Evolutionary conservation across 2,113 vertebrate species (phyloP), one percentile per base, ranked within the genome.

Genomic region (Galbula dea): DNA sequence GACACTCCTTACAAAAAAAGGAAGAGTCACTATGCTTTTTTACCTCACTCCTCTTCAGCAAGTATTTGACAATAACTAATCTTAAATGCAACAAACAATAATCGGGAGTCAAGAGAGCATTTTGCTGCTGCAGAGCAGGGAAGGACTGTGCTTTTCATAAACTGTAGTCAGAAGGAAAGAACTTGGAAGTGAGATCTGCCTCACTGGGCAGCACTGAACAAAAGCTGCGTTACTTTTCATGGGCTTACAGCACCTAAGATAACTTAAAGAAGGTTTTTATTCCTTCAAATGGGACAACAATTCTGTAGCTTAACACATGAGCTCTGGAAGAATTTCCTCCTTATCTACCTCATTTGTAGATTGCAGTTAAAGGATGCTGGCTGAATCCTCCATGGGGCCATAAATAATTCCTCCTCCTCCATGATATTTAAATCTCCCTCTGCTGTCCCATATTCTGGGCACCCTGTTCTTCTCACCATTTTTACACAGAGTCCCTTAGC

Each of bases 11-110:
- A 75, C 32, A 74, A 65, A 58, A 65, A 58, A 76, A 51, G 26
- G 6, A 89, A 72, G 26, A 49, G 30, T 2, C 0, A 0, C 67
- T 68, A 41, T 0, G 0, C 16, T 69, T 6, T 65, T 86, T 80
- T 7, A 62, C 17, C 20, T 51, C 27, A 36, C 21, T 68, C 20
- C 41, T 77, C 46, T 77, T 74, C 63, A 62, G 71, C 9, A 12
- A 78, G 15, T 30, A 39, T 36, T 49, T 63, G 27, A 6, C 72
- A 67, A 55, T 36, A 96, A 27, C 59, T 67, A 71, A 51, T 18
- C 27, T 49, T 34, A 63, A 93, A 74, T 2, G 15, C 43, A 86
- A 20, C 3, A 7, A 69, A 61, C 13, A 51, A 39, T 11, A 10
- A 45, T 10, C 5, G 3, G 57, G 51, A 26, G 13, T 3, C n/a